Base-by-base conservation (phyloP, 2,888 invertebrate species). In the Trichopoda pennipes region DNA sequence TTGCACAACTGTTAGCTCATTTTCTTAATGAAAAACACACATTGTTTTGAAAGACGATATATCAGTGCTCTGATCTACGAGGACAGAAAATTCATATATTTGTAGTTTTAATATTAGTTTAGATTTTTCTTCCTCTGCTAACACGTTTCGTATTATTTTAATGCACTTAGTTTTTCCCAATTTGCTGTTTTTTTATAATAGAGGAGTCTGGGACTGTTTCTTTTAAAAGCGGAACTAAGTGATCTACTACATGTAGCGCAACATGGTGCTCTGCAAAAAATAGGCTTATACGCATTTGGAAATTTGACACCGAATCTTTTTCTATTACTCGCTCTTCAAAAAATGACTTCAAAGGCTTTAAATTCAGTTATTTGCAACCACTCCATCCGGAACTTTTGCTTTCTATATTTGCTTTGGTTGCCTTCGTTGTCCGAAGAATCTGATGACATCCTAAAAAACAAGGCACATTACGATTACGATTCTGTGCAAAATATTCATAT, bases 191-290 rank as follows among this genome's bases (percentile, higher is more conserved):
- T 66, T 58, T 58, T n/a, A 58, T 58, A 38, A 35, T 58, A 38
- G 16, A 10, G 9, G 42, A 60, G 35, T 60, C 60, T 21, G 60
- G 21, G 16, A 42, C 60, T 21, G 42, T 60, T 42, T 60, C 21
- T 42, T 60, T 68, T 51, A 68, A n/a, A n/a, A n/a, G n/a, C n/a
- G n/a, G n/a, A n/a, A n/a, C n/a, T n/a, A n/a, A n/a, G n/a, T n/a
- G n/a, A 53, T 68, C 38, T 38, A 68, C 17, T 17, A 55, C 53
- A 35, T 68, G 53, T 21, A 68, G 12, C 16, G 55, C 66, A 32
- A 66, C 64, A 35, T 66, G 51, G 38, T 66, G 64, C 53, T 51
- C 64, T 12, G 64, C 49, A 51, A 66, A 51, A 64, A 64, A 35
- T 12, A 66, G 19, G 55, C 66, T 21, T 21, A 51, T 23, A 10